These are phyloP conservation scores for Octopus sinensis DNA, from an alignment of 1,140 invertebrate species.

Conservation along the genomic window DNA sequence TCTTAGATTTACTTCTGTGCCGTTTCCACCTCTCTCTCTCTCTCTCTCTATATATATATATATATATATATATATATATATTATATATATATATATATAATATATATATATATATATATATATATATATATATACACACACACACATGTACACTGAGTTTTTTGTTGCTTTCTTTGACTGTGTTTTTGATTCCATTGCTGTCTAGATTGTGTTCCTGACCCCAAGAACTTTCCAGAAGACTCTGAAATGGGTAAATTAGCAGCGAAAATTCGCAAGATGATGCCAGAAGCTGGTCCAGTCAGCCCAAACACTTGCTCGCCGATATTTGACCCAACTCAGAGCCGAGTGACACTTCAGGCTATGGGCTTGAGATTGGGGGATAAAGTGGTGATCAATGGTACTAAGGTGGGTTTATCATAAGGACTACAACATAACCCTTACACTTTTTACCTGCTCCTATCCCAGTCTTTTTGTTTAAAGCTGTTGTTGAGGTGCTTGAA, in stretches of 20 bases:
- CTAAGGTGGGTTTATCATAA: constrained; percentile 41
- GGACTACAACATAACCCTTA: too few relatives aligned
- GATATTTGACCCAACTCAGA: constrained; percentile 56
- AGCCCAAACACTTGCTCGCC: constrained; percentile 41
- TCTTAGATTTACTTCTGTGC: too few relatives aligned
- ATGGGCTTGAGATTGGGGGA: constrained; percentile 60
- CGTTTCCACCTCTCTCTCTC: too few relatives aligned
- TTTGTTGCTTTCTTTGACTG: too few relatives aligned
- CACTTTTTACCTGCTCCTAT: too few relatives aligned
- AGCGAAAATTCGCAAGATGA: constrained; percentile 48
- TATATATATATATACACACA: too few relatives aligned
- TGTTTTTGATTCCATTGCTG: too few relatives aligned
- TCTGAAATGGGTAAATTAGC: constrained; percentile 55
- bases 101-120: constrained; percentile 5
- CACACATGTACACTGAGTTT: too few relatives aligned
- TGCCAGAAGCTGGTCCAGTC: constrained; percentile 48
- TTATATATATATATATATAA: constrained; percentile 5
- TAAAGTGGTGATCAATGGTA: constrained; percentile 56
- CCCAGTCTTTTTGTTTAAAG: too few relatives aligned
- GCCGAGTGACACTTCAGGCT: constrained; percentile 60
- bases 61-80: constrained; percentile 10
- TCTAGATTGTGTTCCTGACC: constrained; percentile 61
- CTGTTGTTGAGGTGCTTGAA: too few relatives aligned
- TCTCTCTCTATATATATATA: constrained; percentile 4
- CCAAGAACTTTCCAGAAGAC: constrained; percentile 52